Evolutionary conservation across 2,797 vertebrate species (phyloP).

Genomic region (Ficedula albicollis): DNA sequence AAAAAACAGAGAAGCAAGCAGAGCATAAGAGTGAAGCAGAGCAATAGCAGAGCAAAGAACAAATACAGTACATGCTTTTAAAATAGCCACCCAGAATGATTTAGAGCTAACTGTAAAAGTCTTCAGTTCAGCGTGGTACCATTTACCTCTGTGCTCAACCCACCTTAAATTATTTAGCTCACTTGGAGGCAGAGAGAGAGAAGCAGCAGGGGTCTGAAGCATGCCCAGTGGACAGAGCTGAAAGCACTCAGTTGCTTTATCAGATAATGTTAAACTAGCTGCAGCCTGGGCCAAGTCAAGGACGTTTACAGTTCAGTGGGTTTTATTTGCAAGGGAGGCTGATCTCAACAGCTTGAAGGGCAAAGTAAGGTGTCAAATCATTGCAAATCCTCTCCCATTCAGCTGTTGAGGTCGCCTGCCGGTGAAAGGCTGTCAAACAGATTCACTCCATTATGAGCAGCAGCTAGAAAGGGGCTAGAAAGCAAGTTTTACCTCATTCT

Average conservation of each 20-base stretch:
- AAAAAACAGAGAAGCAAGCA: constrained; percentile 75
- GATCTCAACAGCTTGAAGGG: constrained; percentile 77
- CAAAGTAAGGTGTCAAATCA: constrained; percentile 35
- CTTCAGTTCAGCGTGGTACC: neutral
- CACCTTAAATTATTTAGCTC: constrained; percentile 8
- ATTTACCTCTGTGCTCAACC: neutral
- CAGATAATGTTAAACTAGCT: constrained; percentile 37
- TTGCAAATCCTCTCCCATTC: constrained; percentile 1
- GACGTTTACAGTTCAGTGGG: constrained; percentile 26
- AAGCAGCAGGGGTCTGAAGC: constrained; percentile 56
- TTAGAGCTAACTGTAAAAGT: neutral
- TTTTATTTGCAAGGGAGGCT: constrained; percentile 63
- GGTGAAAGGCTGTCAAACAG: constrained; percentile 49
- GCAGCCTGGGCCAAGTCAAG: constrained; percentile 68
- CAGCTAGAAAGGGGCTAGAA: constrained; percentile 52
- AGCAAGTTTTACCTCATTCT: constrained; percentile 86
- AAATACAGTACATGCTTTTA: constrained; percentile 29
- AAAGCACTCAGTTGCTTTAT: constrained; percentile 35
- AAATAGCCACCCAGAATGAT: neutral
- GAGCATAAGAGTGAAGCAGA: constrained; percentile 75
- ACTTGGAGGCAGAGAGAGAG: constrained; percentile 10
- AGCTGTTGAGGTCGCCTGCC: constrained; percentile 74
- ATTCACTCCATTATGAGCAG: constrained; percentile 53
- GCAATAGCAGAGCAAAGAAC: constrained; percentile 73
- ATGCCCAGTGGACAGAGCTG: constrained; percentile 68